Percentiles rank a stretch among this genome's conserved stretches.
These are phyloP conservation scores for Oenanthe melanoleuca DNA, from an alignment of 2,113 vertebrate species.

Conservation along the genomic window DNA sequence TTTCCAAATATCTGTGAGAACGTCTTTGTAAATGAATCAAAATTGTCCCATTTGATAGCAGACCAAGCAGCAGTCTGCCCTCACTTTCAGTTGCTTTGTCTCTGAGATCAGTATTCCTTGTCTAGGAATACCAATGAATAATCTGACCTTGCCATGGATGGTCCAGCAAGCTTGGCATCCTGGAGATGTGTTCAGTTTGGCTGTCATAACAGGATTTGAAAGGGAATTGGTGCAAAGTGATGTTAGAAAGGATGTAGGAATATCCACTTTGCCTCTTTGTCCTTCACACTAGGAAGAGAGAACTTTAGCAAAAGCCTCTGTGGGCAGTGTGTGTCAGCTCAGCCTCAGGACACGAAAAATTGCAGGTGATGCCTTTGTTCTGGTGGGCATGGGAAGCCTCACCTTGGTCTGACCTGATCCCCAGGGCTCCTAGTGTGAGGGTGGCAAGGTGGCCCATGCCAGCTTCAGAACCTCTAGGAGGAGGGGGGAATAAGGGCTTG, in stretches of 20 bases:
- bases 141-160: neutral
- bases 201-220: neutral
- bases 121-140: neutral
- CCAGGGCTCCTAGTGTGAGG: accelerated
- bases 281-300: neutral
- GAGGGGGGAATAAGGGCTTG: neutral
- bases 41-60: neutral
- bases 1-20: neutral
- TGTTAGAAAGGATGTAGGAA: neutral
- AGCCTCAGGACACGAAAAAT: neutral
- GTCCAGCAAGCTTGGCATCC: neutral
- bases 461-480: neutral
- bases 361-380: neutral
- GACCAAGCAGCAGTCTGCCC: neutral
- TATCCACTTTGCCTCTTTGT: neutral
- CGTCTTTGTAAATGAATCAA: neutral
- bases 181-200: neutral
- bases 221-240: neutral
- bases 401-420: neutral
- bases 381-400: neutral
- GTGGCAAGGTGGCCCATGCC: neutral
- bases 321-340: neutral
- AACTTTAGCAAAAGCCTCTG: neutral
- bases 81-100: neutral
- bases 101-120: neutral